These are phyloP conservation scores for Bombus fervidus DNA, from an alignment of 1,140 invertebrate genomes.

Conservation along the genomic window DNA sequence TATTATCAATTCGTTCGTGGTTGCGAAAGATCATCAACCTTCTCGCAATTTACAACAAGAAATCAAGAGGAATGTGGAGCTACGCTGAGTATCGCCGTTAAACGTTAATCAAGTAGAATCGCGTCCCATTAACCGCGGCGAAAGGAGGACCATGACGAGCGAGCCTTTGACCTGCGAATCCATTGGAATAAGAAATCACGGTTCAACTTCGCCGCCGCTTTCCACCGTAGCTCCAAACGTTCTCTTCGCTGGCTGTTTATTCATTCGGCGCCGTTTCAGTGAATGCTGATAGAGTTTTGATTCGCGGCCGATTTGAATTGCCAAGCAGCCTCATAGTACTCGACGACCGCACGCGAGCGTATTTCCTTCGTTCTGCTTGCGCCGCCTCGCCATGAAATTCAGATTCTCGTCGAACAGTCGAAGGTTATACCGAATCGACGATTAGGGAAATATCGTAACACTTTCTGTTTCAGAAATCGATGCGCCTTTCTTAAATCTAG, in stretches of 20 bases:
- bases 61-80: background rate
- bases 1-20: background rate
- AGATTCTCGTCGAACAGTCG: conserved; percentile 1
- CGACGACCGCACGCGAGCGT: background rate
- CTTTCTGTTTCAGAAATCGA: background rate
- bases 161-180: conserved; percentile 25
- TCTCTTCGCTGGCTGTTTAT: background rate
- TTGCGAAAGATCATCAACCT: background rate
- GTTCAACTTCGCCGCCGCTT: background rate
- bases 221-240: background rate
- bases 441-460: conserved; percentile 37
- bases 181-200: conserved; percentile 28
- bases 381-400: background rate
- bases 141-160: background rate
- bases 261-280: conserved; percentile 29
- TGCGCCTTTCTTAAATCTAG: background rate
- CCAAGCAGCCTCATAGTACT: conserved; percentile 11
- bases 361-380: background rate
- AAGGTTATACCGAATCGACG: conserved; percentile 11
- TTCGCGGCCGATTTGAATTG: conserved; percentile 37
- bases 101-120: conserved; percentile 37
- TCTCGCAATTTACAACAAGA: conserved; percentile 8
- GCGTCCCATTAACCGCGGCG: conserved; percentile 7
- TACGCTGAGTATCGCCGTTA: background rate
- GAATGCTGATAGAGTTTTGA: conserved; percentile 37